Base-by-base conservation (phyloP, 2,797 vertebrate species). In the Hybognathus amarus region DNA sequence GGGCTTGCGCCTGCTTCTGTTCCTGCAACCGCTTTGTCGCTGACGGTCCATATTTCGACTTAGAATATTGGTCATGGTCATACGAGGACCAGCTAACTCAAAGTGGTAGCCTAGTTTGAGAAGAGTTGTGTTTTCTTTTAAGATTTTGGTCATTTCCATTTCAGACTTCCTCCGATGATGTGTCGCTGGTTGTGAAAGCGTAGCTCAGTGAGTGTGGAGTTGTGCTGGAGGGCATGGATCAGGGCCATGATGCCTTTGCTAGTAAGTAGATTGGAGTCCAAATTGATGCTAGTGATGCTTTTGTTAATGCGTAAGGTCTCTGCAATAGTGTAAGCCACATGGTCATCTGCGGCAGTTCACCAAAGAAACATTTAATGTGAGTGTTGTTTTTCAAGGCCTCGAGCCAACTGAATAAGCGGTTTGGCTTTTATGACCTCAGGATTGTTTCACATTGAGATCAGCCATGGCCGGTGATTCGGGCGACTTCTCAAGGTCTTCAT, bases 21-120 rank as follows among this genome's bases (percentile, higher is more conserved):
- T 99, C 96, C 93, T 97, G 97, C 77, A 99, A 93, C 67, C 98
- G 95, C 83, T 93, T 91, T 99, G 98, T 77, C 98, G 93, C 92
- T 99, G 98, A 20, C 95, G 94, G 95, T 99, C 98, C 97, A 99
- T 98, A 92, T 99, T 99, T 38, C 98, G 96, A 92, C 98, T 99
- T 82, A 99, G 94, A 87, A 99, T 95, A 91, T 96, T 98, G 56
- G 98, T 99, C 75, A 97, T 97, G 0, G 98, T 97, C 98, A 99
- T 99, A 42, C 98, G 95, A 2, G 98, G 98, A 0, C 98, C 98
- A 0, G 97, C 97, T 82, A 99, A 89, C 93, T 99, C 98, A 0
- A 99, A 99, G 90, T 98, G 97, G 90, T 99, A 99, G 79, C 98
- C 98, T 85, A 99, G 93, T 89, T 98, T 99, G 80, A 99, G 95